A percentile compares a stretch with the other conserved stretches of the same genome.
phyloP scores from a whole-genome alignment of 1,140 invertebrate genomes.

The Parapsyche elsis region DNA sequence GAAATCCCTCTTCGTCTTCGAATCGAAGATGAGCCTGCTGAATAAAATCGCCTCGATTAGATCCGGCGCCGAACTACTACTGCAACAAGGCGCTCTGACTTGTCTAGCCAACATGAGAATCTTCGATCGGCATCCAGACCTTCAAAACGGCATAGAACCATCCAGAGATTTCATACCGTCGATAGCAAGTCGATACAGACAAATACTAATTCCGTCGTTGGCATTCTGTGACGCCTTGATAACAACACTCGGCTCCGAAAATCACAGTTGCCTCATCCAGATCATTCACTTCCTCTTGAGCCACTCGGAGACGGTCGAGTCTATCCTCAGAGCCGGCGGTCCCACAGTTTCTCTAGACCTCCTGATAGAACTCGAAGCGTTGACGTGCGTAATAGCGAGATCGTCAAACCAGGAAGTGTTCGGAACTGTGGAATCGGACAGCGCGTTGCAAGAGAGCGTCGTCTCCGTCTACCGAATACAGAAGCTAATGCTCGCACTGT shows the following conservation, averaged over 20 bases:
- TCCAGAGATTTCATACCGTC: slow-evolving; percentile 58
- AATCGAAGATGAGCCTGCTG: slow-evolving; percentile 87
- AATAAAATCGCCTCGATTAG: slow-evolving; percentile 77
- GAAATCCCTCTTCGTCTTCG: slow-evolving; percentile 85
- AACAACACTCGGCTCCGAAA: slow-evolving; percentile 83
- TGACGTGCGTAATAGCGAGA: slow-evolving; percentile 83
- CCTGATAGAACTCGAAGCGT: slow-evolving; percentile 77
- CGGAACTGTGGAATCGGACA: slow-evolving; percentile 56
- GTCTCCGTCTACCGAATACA: slow-evolving; percentile 70
- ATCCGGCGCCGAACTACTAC: slow-evolving; percentile 79
- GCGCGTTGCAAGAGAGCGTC: slow-evolving; percentile 67
- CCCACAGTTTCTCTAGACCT: slow-evolving; percentile 72
- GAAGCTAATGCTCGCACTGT: slow-evolving; percentile 76
- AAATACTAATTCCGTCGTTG: slow-evolving; percentile 83
- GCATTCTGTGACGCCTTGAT: slow-evolving; percentile 83
- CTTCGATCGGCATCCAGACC: slow-evolving; percentile 81
- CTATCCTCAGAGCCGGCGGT: slow-evolving; percentile 76
- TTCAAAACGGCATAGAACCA: slow-evolving; percentile 62
- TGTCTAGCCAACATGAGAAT: slow-evolving; percentile 82
- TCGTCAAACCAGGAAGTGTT: slow-evolving; percentile 71
- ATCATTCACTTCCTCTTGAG: slow-evolving; percentile 80
- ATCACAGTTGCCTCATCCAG: slow-evolving; percentile 82
- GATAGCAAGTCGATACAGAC: slow-evolving; percentile 73
- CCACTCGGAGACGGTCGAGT: slow-evolving; percentile 83
- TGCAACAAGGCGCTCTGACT: slow-evolving; percentile 79